A percentile compares a stretch with the other conserved stretches of the same genome.
phyloP scores from a whole-genome alignment of 23 tunicate genomes.

The Trididemnum miniatum region DNA sequence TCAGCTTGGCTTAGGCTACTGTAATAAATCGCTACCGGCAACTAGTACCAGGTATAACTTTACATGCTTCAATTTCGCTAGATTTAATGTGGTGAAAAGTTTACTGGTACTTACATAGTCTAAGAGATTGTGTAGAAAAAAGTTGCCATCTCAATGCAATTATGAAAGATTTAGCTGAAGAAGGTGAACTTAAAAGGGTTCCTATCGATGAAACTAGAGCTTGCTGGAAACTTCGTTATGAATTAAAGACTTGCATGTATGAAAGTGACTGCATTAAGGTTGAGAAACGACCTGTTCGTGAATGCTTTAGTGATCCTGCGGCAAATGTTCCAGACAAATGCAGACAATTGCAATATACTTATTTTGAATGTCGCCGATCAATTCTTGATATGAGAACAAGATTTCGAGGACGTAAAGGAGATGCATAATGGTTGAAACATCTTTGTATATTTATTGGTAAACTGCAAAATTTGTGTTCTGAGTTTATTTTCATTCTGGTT shows the following conservation, averaged over 20 bases:
- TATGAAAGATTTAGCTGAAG: too few species aligned
- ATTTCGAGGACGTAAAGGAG: constrained; percentile 91
- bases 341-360: constrained; percentile 57
- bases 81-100: too few species aligned
- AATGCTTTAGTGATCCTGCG: constrained; percentile 53
- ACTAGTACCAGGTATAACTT: too few species aligned
- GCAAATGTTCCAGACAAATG: constrained; percentile 56
- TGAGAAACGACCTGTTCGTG: constrained; percentile 55
- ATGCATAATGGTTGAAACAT: constrained; percentile 33
- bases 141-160: too few species aligned
- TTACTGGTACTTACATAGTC: too few species aligned
- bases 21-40: too few species aligned
- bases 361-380: constrained; percentile 65
- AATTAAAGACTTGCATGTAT: constrained; percentile 81
- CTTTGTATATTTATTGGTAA: neutral
- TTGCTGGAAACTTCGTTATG: constrained; percentile 77
- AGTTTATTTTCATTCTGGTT: neutral
- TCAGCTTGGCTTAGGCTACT: too few species aligned
- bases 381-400: constrained; percentile 86
- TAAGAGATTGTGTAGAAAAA: too few species aligned
- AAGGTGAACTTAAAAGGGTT: neutral
- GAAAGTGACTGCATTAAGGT: constrained; percentile 76
- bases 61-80: too few species aligned
- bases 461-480: neutral
- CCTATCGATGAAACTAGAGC: constrained; percentile 39